Conservation (phyloP, 2,888 invertebrate genomes). For the Lamellibrachia columna region DNA sequence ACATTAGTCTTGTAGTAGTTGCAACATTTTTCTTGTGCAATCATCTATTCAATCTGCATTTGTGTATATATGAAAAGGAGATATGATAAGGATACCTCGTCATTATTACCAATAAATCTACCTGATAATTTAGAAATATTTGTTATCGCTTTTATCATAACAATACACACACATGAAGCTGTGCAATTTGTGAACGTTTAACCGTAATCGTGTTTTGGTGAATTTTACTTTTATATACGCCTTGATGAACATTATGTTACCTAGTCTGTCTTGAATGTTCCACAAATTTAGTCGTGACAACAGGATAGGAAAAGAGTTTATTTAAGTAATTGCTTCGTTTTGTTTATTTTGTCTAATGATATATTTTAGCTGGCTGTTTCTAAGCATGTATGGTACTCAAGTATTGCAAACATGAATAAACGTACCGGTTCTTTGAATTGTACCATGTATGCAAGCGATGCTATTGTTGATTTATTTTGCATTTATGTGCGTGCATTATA, state of each 20-base stretch:
- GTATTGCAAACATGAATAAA: not conserved
- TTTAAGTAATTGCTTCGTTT: not conserved
- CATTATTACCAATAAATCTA: not conserved
- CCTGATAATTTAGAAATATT: not conserved
- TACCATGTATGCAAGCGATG: not conserved
- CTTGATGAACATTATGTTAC: not conserved
- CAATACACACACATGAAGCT: not conserved
- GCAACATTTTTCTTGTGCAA: not conserved
- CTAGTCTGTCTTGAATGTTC: not conserved
- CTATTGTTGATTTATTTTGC: not conserved
- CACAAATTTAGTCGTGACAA: not conserved
- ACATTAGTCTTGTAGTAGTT: not conserved
- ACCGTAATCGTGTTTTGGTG: not conserved
- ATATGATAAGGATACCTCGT: not conserved
- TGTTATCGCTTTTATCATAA: not conserved
- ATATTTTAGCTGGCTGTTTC: not conserved
- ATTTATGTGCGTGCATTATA: conserved; percentile 1
- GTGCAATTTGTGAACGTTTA: not conserved
- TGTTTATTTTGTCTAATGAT: not conserved
- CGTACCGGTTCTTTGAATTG: not conserved
- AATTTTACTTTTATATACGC: not conserved
- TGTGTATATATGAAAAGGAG: not conserved
- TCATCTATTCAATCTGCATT: not conserved
- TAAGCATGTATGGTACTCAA: not conserved
- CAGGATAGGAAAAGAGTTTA: not conserved